Percentiles rank a stretch among this genome's conserved stretches.
Evolutionary conservation across 2,113 vertebrate genomes (phyloP).

Genomic region (Corythaeola cristata): DNA sequence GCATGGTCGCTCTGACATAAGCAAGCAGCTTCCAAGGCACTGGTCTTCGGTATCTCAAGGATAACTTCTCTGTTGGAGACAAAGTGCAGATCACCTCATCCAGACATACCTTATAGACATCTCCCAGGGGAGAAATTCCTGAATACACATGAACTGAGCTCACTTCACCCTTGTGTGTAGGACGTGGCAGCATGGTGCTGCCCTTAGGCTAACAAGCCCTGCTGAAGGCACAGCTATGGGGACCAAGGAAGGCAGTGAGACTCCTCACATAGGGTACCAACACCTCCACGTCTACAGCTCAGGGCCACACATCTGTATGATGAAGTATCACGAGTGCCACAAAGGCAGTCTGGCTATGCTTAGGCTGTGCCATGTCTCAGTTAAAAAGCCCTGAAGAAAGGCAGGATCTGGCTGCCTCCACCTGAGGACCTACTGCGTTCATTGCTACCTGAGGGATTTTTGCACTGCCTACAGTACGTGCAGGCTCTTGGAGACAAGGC

Average conservation of each 20-base stretch:
- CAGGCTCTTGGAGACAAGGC: background rate
- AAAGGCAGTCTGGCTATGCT: background rate
- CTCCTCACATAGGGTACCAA: background rate
- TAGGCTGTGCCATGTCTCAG: background rate
- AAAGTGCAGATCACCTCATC: background rate
- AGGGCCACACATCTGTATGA: too few species aligned
- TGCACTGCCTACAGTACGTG: background rate
- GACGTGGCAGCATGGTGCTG: background rate
- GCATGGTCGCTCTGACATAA: background rate
- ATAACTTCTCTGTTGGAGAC: background rate
- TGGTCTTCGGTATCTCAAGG: background rate
- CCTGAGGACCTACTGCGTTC: rapidly evolving
- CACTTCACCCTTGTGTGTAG: background rate
- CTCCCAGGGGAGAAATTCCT: background rate
- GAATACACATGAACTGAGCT: background rate
- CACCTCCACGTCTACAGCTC: background rate
- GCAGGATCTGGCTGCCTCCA: background rate
- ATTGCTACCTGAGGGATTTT: background rate
- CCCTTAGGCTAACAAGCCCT: background rate
- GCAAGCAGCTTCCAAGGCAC: background rate
- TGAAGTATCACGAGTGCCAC: background rate
- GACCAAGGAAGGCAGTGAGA: background rate
- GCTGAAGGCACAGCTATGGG: background rate
- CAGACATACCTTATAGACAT: background rate
- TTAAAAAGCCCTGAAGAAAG: background rate